Percentiles rank a stretch among this genome's conserved stretches.
These are phyloP conservation scores for Philotrypesis tridentata DNA, from an alignment of 1,140 invertebrate species.

Conservation along the genomic window DNA sequence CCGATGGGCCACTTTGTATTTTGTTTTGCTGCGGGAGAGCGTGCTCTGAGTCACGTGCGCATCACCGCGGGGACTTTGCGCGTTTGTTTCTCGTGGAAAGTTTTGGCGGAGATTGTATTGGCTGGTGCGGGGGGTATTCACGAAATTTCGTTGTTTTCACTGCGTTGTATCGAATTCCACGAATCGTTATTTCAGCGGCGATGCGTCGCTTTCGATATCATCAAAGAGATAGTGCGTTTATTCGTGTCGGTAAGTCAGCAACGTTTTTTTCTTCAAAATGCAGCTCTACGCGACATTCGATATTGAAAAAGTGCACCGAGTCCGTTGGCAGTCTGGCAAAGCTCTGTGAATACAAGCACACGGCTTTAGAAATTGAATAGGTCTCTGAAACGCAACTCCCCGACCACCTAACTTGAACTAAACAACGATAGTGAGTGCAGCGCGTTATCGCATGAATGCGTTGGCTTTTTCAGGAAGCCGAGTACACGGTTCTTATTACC, in stretches of 20 bases:
- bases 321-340: too few relatives aligned
- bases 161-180: neutral
- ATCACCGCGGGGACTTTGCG: neutral
- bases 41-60: conserved; percentile 19
- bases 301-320: neutral
- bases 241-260: neutral
- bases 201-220: too few relatives aligned
- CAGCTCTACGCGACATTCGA: neutral
- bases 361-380: neutral
- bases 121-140: too few relatives aligned
- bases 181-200: neutral
- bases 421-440: neutral
- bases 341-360: neutral
- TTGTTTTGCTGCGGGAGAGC: neutral
- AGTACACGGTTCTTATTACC: conserved; percentile 31
- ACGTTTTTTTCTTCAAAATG: too few relatives aligned
- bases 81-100: neutral
- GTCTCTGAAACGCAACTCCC: neutral
- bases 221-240: neutral
- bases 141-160: neutral
- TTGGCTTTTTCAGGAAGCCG: neutral
- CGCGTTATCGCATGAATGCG: neutral
- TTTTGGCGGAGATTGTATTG: neutral
- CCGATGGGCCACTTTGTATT: too few relatives aligned
- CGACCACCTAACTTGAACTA: neutral